Evolutionary conservation across 2,888 invertebrate species (phyloP).

Genomic region (Cheilosia urbana): DNA sequence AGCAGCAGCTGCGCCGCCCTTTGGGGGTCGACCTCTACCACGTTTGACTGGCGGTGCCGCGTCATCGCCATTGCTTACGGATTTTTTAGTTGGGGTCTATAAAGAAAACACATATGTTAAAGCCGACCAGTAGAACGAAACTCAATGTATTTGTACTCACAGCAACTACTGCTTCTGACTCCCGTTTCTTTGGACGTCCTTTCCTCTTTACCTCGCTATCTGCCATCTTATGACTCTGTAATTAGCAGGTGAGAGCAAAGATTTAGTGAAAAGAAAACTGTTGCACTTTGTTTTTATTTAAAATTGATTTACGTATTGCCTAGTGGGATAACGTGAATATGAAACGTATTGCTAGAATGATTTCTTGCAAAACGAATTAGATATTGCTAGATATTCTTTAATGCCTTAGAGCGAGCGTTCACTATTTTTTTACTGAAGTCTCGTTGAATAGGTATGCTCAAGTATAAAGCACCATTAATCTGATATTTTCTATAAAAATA

Average conservation of each 20-base stretch:
- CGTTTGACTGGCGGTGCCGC: conserved; percentile 53
- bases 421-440: no score
- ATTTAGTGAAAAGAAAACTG: neutral
- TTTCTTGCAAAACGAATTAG: no score
- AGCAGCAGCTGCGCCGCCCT: neutral
- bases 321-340: no score
- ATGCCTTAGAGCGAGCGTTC: no score
- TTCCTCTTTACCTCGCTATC: conserved; percentile 58
- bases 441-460: no score
- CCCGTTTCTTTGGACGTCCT: conserved; percentile 68
- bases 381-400: no score
- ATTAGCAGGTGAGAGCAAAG: no score
- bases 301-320: no score
- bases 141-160: conserved; percentile 2
- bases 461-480: no score
- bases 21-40: conserved; percentile 66
- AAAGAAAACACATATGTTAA: neutral
- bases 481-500: no score
- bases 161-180: conserved; percentile 30
- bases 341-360: no score
- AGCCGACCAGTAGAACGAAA: neutral
- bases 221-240: conserved; percentile 32
- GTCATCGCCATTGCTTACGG: conserved; percentile 60
- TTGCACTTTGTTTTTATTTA: neutral
- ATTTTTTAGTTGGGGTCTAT: conserved; percentile 39